Conservation (phyloP, 2,113 vertebrate genomes). For the Salminus brasiliensis region DNA sequence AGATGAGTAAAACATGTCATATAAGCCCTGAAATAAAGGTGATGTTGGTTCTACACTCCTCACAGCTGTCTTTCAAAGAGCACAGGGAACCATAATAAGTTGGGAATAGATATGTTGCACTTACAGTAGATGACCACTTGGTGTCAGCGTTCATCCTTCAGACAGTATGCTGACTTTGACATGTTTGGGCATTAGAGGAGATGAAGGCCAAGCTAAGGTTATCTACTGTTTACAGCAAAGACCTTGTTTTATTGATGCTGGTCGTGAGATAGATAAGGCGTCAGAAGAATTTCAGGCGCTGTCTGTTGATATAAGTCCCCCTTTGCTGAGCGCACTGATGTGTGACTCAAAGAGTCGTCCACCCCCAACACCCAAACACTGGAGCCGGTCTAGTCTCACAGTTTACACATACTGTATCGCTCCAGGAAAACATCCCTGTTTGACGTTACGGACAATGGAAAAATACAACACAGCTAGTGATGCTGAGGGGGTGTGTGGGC, state of each 20-base stretch:
- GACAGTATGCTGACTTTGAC: neutral
- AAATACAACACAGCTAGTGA: slow-evolving; percentile 59
- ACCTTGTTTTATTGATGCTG: slow-evolving; percentile 51
- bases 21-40: too few relatives aligned
- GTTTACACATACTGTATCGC: slow-evolving; percentile 45
- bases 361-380: slow-evolving; percentile 39
- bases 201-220: slow-evolving; percentile 2
- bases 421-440: slow-evolving; percentile 49
- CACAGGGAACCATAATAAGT: too few relatives aligned
- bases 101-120: too few relatives aligned
- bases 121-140: slow-evolving; percentile 60
- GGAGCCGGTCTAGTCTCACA: slow-evolving; percentile 44
- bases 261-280: slow-evolving; percentile 41
- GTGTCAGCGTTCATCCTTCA: slow-evolving; percentile 71
- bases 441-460: slow-evolving; percentile 58
- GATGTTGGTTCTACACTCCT: too few relatives aligned
- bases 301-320: slow-evolving; percentile 30
- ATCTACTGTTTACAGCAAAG: slow-evolving; percentile 41
- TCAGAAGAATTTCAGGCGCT: slow-evolving; percentile 35
- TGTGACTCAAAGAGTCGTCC: slow-evolving; percentile 42
- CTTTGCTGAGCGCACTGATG: slow-evolving; percentile 25
- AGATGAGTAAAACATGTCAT: too few relatives aligned
- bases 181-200: neutral
- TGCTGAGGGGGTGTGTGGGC: slow-evolving; percentile 47
- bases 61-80: too few relatives aligned